Percentiles rank a stretch among this genome's conserved stretches.
phyloP scores from a whole-genome alignment of 2,797 vertebrate species.

The Anableps anableps region DNA sequence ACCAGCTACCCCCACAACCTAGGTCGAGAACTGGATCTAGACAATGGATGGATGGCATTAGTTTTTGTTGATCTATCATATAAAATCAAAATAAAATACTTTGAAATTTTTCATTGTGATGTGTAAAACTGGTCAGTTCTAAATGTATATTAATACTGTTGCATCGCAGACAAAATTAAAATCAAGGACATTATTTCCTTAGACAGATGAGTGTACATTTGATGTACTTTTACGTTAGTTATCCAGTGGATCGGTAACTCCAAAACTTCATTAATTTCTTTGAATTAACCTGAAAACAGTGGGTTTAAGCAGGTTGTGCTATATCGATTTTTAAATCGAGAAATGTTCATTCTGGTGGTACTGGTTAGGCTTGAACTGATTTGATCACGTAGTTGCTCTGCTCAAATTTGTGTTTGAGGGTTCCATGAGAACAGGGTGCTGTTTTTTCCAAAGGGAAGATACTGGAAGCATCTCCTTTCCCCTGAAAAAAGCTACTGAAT shows the following conservation, averaged over 20 bases:
- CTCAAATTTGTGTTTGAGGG: slow-evolving; percentile 37
- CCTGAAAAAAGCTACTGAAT: slow-evolving; percentile 83
- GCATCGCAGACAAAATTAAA: not conserved
- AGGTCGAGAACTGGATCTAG: no score
- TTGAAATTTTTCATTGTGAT: no score
- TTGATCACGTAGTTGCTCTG: slow-evolving; percentile 39
- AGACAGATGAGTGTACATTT: not conserved
- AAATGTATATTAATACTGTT: not conserved
- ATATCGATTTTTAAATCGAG: slow-evolving; percentile 43
- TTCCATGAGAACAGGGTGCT: slow-evolving; percentile 51
- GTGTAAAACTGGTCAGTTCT: no score
- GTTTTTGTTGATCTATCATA: no score
- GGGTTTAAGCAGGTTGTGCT: slow-evolving; percentile 17
- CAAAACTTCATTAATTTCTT: slow-evolving; percentile 14
- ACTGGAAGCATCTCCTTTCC: slow-evolving; percentile 76
- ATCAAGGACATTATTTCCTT: not conserved
- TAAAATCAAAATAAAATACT: no score
- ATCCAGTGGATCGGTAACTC: slow-evolving; percentile 5
- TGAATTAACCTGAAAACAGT: slow-evolving; percentile 14
- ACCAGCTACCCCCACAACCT: no score
- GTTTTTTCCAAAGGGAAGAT: slow-evolving; percentile 69
- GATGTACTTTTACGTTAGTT: slow-evolving; percentile 8
- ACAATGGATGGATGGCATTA: no score
- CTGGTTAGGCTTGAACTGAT: slow-evolving; percentile 37
- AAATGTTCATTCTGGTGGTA: slow-evolving; percentile 45